Evolutionary conservation across 1,140 invertebrate species (phyloP).

Genomic region (Panulirus ornatus): DNA sequence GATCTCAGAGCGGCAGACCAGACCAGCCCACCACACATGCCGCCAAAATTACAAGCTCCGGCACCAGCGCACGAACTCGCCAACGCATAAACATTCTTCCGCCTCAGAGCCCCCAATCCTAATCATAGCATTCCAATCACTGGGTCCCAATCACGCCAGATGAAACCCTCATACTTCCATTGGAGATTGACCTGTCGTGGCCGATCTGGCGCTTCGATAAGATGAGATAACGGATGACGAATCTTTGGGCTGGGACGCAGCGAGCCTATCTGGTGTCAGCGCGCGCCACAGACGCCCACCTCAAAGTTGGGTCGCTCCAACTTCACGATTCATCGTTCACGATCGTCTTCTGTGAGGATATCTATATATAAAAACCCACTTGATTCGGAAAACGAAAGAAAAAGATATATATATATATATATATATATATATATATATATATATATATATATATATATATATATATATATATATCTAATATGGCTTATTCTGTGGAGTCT

Average conservation of each 20-base stretch:
- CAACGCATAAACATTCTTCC: conserved; percentile 27
- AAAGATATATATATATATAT: too few species aligned
- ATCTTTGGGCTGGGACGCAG: background rate
- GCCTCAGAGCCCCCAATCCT: background rate
- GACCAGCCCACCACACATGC: background rate
- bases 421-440: too few species aligned
- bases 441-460: too few species aligned
- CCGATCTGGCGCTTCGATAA: conserved; percentile 46
- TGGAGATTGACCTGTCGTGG: conserved; percentile 59
- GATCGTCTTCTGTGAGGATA: too few species aligned
- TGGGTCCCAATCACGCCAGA: conserved; percentile 41
- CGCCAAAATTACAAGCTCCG: conserved; percentile 9
- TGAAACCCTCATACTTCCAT: conserved; percentile 43
- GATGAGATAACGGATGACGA: conserved; percentile 48
- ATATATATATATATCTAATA: too few species aligned
- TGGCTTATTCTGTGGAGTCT: too few species aligned
- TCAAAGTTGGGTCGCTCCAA: too few species aligned
- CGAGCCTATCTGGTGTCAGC: conserved; percentile 11
- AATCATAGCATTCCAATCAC: conserved; percentile 55
- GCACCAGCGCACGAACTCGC: background rate
- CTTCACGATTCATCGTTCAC: too few species aligned
- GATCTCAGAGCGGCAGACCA: too few species aligned
- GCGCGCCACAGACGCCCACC: background rate
- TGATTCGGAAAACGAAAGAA: too few species aligned
- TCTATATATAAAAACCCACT: too few species aligned